These are phyloP conservation scores for Patella depressa DNA, from an alignment of 2,888 invertebrate genomes.

Conservation along the genomic window DNA sequence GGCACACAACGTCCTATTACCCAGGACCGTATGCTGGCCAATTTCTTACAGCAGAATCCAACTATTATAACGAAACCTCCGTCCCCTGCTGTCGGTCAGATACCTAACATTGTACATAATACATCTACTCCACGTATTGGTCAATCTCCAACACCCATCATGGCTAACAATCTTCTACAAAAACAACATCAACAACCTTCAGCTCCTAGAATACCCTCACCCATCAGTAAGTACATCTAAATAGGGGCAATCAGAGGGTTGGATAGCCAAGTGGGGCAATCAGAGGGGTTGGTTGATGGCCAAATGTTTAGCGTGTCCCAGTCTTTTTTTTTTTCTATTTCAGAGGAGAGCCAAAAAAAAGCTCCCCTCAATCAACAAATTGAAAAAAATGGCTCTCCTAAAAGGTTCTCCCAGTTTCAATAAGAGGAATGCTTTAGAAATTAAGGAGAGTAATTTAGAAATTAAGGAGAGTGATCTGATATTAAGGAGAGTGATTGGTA, in stretches of 20 bases:
- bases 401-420: no score
- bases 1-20: constrained; percentile 18
- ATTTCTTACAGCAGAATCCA: constrained; percentile 66
- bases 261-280: no score
- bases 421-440: no score
- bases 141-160: constrained; percentile 45
- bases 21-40: constrained; percentile 55
- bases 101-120: constrained; percentile 42
- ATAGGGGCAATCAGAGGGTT: neutral
- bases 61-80: constrained; percentile 66
- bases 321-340: no score
- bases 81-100: constrained; percentile 56
- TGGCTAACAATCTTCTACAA: constrained; percentile 39
- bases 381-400: no score
- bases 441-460: no score
- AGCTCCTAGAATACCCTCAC: constrained; percentile 65
- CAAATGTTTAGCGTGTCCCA: no score
- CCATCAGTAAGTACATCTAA: constrained; percentile 62
- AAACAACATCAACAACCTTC: constrained; percentile 50
- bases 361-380: no score
- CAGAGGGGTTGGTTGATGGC: no score
- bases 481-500: no score
- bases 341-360: no score
- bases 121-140: constrained; percentile 50
- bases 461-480: no score